These are phyloP conservation scores for Paramisgurnus dabryanus DNA, from an alignment of 2,113 vertebrate species.

Conservation along the genomic window DNA sequence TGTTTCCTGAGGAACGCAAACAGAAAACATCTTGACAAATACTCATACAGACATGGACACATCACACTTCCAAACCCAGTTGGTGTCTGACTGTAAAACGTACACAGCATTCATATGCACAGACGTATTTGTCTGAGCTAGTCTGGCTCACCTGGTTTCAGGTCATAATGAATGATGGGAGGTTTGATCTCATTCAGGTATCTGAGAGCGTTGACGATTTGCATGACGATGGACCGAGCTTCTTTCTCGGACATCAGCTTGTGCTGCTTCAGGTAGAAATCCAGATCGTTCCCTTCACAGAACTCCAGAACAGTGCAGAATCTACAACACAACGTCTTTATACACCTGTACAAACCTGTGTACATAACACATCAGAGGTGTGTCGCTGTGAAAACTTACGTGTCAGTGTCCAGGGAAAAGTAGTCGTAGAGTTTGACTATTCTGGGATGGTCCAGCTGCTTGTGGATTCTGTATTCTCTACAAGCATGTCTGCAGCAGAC, in stretches of 20 bases:
- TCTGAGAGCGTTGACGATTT: constrained; percentile 97
- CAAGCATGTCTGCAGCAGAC: constrained; percentile 87
- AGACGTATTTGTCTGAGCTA: no score
- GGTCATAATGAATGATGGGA: constrained; percentile 99
- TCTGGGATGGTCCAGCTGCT: constrained; percentile 98
- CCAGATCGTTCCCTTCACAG: constrained; percentile 98
- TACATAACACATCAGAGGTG: not conserved
- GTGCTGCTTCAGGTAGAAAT: constrained; percentile 99
- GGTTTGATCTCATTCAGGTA: constrained; percentile 99
- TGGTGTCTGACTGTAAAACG: no score
- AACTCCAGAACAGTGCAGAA: constrained; percentile 99
- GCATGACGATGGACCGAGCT: constrained; percentile 98
- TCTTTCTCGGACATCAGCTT: constrained; percentile 99
- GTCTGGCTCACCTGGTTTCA: constrained; percentile 88
- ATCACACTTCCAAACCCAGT: no score
- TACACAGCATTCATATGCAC: no score
- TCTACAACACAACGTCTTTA: constrained; percentile 63
- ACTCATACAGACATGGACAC: no score
- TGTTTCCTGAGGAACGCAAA: constrained; percentile 82
- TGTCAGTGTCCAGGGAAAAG: constrained; percentile 99
- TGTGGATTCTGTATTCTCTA: constrained; percentile 99
- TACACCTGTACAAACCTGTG: not conserved
- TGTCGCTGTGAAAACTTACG: constrained; percentile 82
- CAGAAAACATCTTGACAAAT: not conserved
- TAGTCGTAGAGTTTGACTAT: constrained; percentile 99